A percentile compares a stretch with the other conserved stretches of the same genome.
Evolutionary conservation across 2,113 vertebrate species (phyloP).

Genomic region (Loxodonta africana): DNA sequence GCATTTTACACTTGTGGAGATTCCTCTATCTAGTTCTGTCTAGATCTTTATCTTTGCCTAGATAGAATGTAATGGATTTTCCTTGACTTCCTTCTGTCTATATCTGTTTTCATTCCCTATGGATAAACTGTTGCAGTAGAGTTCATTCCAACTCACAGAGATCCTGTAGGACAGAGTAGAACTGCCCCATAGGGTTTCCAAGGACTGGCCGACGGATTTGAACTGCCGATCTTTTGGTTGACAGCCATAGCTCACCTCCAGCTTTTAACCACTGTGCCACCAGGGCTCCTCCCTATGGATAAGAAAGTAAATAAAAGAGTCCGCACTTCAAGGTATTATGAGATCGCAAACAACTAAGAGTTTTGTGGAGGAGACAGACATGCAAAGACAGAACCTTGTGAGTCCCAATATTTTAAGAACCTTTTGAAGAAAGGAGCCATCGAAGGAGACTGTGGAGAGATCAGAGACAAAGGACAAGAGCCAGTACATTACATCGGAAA

Average conservation of each 20-base stretch:
- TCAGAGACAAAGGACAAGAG: not conserved
- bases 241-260: too few relatives aligned
- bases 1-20: not conserved
- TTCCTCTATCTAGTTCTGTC: not conserved
- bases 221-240: too few relatives aligned
- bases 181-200: too few relatives aligned
- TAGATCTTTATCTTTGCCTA: not conserved
- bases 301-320: not conserved
- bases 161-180: too few relatives aligned
- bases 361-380: not conserved
- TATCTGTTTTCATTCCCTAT: not conserved
- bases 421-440: not conserved
- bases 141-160: too few relatives aligned
- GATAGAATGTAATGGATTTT: not conserved
- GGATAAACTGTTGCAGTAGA: not conserved
- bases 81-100: not conserved
- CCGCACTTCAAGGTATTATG: not conserved
- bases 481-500: not conserved
- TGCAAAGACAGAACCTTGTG: not conserved
- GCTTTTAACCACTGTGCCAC: too few relatives aligned
- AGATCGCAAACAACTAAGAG: not conserved
- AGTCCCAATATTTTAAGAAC: not conserved
- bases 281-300: not conserved
- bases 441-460: not conserved
- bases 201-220: too few relatives aligned